These are phyloP conservation scores for Streptopelia turtur DNA, from an alignment of 2,797 vertebrate genomes.

Conservation along the genomic window DNA sequence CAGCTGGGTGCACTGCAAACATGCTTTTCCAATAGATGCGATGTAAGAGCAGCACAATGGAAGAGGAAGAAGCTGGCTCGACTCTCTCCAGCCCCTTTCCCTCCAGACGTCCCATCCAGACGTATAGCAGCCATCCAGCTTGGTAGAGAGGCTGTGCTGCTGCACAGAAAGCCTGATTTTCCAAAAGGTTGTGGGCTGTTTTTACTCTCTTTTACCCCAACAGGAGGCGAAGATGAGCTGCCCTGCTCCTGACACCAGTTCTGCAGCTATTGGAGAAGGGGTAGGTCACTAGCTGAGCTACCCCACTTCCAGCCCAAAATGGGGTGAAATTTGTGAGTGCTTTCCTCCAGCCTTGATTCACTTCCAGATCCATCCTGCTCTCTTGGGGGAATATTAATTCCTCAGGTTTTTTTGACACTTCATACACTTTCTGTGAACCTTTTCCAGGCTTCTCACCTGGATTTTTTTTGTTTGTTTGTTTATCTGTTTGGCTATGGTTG, in stretches of 20 bases:
- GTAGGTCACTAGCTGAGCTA: neutral
- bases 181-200: neutral
- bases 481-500: conserved; percentile 1
- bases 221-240: neutral
- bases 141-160: accelerated
- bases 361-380: neutral
- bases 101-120: neutral
- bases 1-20: neutral
- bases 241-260: neutral
- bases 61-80: neutral
- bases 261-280: neutral
- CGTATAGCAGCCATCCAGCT: neutral
- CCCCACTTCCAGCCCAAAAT: neutral
- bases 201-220: neutral
- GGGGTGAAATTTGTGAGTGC: neutral
- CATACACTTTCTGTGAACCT: neutral
- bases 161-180: neutral
- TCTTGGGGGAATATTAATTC: neutral
- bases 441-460: conserved; percentile 36
- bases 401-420: neutral
- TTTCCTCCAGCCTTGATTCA: neutral
- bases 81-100: neutral
- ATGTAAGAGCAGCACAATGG: neutral
- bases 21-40: neutral
- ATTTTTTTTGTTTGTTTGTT: neutral